A percentile compares a stretch with the other conserved stretches of the same genome.
Evolutionary conservation across 2,113 vertebrate genomes (phyloP).

Genomic region (Oncorhynchus mykiss): DNA sequence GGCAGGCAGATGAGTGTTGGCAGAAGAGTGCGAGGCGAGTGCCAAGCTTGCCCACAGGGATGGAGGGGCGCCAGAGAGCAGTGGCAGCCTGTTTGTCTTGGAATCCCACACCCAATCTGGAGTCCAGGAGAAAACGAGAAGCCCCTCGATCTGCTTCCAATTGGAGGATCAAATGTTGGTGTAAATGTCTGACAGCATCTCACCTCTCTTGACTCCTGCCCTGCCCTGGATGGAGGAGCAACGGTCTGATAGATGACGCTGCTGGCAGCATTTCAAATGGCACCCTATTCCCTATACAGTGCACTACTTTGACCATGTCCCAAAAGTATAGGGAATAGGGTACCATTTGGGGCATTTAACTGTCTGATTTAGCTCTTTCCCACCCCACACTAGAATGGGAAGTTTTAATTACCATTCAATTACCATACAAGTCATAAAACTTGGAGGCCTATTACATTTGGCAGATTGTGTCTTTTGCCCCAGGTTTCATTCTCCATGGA

Average conservation of each 20-base stretch:
- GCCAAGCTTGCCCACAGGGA: slow-evolving; percentile 48
- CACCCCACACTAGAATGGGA: too few relatives aligned
- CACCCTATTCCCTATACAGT: not conserved
- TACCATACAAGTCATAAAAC: too few relatives aligned
- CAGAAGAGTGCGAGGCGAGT: slow-evolving; percentile 8
- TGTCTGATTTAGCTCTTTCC: too few relatives aligned
- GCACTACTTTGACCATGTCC: too few relatives aligned
- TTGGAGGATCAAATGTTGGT: slow-evolving; percentile 48
- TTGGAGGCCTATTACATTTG: too few relatives aligned
- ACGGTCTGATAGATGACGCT: too few relatives aligned
- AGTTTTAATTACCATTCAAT: too few relatives aligned
- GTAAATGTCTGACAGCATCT: slow-evolving; percentile 59
- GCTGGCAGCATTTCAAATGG: not conserved
- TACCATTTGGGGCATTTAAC: too few relatives aligned
- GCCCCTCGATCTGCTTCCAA: slow-evolving; percentile 37
- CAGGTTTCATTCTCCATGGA: too few relatives aligned
- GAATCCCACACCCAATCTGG: slow-evolving; percentile 26
- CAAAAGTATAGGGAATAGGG: too few relatives aligned
- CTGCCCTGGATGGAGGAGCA: slow-evolving; percentile 4
- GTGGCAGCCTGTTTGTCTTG: slow-evolving; percentile 56
- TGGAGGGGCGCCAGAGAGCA: slow-evolving; percentile 51
- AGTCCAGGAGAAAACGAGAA: slow-evolving; percentile 22
- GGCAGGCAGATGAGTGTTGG: slow-evolving; percentile 22
- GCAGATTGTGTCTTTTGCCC: too few relatives aligned
- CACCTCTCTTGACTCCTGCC: slow-evolving; percentile 45